phyloP scores from a whole-genome alignment of 2,113 vertebrate species.

The Butorides virescens region DNA sequence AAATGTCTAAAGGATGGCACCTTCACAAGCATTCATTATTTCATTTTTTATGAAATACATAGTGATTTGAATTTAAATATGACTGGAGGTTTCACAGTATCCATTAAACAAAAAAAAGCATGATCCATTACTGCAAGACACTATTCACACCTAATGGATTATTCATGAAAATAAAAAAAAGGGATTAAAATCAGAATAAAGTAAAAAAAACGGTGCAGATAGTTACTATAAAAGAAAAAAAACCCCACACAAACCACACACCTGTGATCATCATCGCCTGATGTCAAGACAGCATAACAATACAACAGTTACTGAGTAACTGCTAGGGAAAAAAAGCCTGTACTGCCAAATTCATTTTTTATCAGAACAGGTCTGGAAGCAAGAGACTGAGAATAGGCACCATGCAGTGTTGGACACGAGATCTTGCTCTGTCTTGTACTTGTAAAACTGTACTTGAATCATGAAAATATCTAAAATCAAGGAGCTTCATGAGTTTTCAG shows the following conservation, averaged over 20 bases:
- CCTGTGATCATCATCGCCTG: background rate
- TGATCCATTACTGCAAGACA: background rate
- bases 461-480: background rate
- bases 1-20: background rate
- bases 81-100: background rate
- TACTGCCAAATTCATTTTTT: background rate
- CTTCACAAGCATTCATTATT: background rate
- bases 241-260: background rate
- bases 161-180: background rate
- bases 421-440: background rate
- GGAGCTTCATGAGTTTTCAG: background rate
- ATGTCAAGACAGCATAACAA: background rate
- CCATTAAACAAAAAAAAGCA: background rate
- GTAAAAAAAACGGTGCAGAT: background rate
- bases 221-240: background rate
- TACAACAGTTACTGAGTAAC: background rate
- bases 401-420: background rate
- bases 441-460: background rate
- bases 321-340: background rate
- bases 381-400: background rate
- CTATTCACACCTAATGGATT: background rate
- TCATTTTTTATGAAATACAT: background rate
- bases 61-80: background rate
- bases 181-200: background rate
- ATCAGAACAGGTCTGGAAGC: background rate